phyloP scores from a whole-genome alignment of 2,888 invertebrate genomes.

The Heliconius ethilla region DNA sequence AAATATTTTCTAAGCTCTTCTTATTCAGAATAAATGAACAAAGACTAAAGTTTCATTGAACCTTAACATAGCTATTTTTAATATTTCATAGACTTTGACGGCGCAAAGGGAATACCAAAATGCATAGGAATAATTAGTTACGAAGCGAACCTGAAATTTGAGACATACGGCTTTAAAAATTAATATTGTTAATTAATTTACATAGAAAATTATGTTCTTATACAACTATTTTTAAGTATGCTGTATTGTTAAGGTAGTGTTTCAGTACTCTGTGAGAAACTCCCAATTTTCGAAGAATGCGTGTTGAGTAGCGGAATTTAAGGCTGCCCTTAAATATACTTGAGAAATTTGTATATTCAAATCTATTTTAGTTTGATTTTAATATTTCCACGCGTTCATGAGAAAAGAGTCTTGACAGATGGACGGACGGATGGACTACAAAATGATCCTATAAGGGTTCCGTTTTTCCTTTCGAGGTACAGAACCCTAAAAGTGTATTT shows the following conservation, averaged over 20 bases:
- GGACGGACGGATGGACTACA: no score
- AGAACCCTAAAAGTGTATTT: not conserved
- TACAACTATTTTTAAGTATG: no score
- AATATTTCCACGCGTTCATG: no score
- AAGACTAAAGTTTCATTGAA: constrained; percentile 42
- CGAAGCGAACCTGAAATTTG: constrained; percentile 53
- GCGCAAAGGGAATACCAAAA: constrained; percentile 75
- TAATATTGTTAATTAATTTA: constrained; percentile 14
- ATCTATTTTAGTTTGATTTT: no score
- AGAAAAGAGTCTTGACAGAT: no score
- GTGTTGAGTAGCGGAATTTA: not conserved
- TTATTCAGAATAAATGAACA: constrained; percentile 24
- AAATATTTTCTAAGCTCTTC: not conserved
- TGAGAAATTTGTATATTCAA: no score
- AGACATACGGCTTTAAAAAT: constrained; percentile 46
- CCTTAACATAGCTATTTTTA: constrained; percentile 57
- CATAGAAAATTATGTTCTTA: not conserved
- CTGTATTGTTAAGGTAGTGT: no score
- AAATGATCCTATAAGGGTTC: no score
- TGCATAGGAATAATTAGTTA: constrained; percentile 77
- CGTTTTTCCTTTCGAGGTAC: no score
- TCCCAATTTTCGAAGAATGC: not conserved
- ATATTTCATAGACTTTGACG: constrained; percentile 70
- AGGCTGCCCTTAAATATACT: no score
- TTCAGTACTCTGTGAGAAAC: no score